Evolutionary conservation across 2,113 vertebrate genomes (phyloP), one percentile per base, ranked within the genome.

Genomic region (Ptilonorhynchus violaceus): DNA sequence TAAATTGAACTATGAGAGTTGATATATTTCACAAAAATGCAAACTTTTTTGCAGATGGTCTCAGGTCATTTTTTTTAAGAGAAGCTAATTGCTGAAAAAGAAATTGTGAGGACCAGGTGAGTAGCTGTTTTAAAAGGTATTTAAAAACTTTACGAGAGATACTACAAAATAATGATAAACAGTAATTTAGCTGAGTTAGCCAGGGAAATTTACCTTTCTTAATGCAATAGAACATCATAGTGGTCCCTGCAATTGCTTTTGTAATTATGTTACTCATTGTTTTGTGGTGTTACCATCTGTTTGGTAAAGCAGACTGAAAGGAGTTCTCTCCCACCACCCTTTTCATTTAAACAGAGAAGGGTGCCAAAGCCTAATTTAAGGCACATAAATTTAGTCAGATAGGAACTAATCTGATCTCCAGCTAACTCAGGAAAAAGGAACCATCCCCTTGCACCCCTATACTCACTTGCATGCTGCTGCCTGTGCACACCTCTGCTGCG

Each of bases 1-100:
- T 98, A 98, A 98, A 98, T 98, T 97, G 95, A 97, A 94, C 93
- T 97, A 98, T 95, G 95, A 98, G 98, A 98, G 92, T 97, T 96
- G 97, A 87, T 96, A 93, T 96, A 96, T 97, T 97, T 97, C 96
- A 97, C 89, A 97, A 93, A 96, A 96, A 96, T 25, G 58, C 95
- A 95, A 86, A 67, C 77, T 63, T 79, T 73, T 89, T 96, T 88
- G 90, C 86, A 94, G 87, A 70, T 82, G 85, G 95, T 94, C 67
- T 94, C 30, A 18, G 75, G 56, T 92, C 7, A 44, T 85, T 96
- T 88, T 76, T 39, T 86, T 97, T 58, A 82, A 85, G 35, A 64
- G 15, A 79, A 77, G 39, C 64, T 66, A 83, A 60, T 78, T 89
- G 68, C 41, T 46, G 76, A 79, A 88, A 93, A 83, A 24, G 11